Conservation (phyloP, 2,888 invertebrate genomes). For the Arge pagana region DNA sequence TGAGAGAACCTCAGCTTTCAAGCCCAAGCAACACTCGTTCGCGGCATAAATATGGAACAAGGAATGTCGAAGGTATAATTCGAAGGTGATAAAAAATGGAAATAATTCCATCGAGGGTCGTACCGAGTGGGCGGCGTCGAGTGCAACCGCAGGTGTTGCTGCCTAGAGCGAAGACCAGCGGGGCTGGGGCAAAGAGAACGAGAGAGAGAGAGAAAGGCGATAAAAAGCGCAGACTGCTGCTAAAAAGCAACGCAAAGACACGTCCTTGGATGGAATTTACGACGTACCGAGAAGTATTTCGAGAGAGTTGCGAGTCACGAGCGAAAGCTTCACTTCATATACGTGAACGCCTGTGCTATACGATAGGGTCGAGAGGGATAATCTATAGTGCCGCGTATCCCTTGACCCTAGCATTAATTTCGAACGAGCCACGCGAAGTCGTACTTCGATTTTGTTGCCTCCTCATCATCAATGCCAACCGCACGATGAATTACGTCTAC, state of each 20-base stretch:
- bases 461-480: too few species aligned
- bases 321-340: slow-evolving; percentile 47
- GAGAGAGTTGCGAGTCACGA: slow-evolving; percentile 43
- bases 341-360: slow-evolving; percentile 51
- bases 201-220: slow-evolving; percentile 32
- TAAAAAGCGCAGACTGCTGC: too few species aligned
- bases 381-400: slow-evolving; percentile 20
- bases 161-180: too few species aligned
- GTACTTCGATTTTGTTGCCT: slow-evolving; percentile 9
- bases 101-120: too few species aligned
- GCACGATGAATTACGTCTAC: too few species aligned
- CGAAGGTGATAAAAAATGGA: slow-evolving; percentile 26
- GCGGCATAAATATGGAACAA: slow-evolving; percentile 22
- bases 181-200: slow-evolving; percentile 10
- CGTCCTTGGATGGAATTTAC: slow-evolving; percentile 48
- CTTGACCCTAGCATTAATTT: too few species aligned
- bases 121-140: too few species aligned
- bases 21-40: slow-evolving; percentile 24
- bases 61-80: too few species aligned
- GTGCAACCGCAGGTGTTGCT: too few species aligned
- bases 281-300: slow-evolving; percentile 49
- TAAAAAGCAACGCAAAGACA: slow-evolving; percentile 21
- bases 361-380: slow-evolving; percentile 33
- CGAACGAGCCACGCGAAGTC: slow-evolving; percentile 13
- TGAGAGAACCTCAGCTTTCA: too few species aligned